Conservation (phyloP, 2,797 vertebrate species). For the Enoplosus armatus region DNA sequence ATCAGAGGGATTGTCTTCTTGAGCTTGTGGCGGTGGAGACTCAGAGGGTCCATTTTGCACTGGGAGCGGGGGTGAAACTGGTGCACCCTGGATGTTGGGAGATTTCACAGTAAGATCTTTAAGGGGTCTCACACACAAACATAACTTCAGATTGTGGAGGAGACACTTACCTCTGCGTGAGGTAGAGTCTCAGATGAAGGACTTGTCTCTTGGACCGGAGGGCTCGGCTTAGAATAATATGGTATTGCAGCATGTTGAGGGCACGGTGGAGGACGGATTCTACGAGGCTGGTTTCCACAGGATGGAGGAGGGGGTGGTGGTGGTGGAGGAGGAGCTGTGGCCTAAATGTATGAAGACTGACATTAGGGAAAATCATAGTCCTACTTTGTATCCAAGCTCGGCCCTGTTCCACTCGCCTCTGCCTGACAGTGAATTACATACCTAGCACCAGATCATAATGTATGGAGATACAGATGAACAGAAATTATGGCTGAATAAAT, state of each 20-base stretch:
- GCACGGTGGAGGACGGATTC: accelerated
- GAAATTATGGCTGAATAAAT: too few relatives aligned
- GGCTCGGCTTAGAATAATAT: accelerated
- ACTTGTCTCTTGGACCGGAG: slow-evolving; percentile 48
- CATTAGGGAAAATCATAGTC: neutral
- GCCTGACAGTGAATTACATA: neutral
- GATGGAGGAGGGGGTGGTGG: slow-evolving; percentile 1
- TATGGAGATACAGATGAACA: too few relatives aligned
- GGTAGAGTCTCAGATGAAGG: neutral
- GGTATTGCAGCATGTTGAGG: slow-evolving; percentile 58
- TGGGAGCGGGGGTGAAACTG: neutral
- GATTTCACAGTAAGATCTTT: slow-evolving; percentile 8
- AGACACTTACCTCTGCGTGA: slow-evolving; percentile 25
- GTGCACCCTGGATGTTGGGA: slow-evolving; percentile 12
- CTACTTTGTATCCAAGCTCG: neutral
- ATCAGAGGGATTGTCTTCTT: neutral
- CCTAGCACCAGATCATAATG: neutral
- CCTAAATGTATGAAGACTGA: slow-evolving; percentile 26
- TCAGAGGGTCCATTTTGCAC: neutral
- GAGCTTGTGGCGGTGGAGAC: neutral
- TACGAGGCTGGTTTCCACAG: accelerated
- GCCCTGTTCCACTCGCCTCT: neutral
- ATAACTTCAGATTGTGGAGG: neutral
- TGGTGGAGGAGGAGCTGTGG: neutral
- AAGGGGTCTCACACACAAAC: neutral